Conservation (phyloP, 2,113 vertebrate species). For the Ctenomys sociabilis region DNA sequence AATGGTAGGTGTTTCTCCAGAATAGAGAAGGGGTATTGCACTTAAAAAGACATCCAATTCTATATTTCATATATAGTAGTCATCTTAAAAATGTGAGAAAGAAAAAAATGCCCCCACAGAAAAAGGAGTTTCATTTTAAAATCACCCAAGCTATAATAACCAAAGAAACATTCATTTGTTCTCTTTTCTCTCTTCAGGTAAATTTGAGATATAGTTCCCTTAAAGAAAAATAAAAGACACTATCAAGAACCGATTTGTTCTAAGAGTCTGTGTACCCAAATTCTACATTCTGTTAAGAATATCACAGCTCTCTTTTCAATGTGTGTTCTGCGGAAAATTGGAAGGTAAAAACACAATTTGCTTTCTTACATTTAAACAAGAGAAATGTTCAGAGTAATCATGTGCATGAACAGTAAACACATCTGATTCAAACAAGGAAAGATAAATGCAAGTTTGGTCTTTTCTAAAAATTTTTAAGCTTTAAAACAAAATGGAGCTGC, state of each 20-base stretch:
- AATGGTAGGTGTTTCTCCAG: slow-evolving; percentile 86
- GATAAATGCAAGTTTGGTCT: background rate
- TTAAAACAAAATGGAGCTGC: slow-evolving; percentile 1
- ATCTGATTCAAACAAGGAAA: slow-evolving; percentile 16
- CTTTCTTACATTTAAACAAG: slow-evolving; percentile 53
- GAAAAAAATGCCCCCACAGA: slow-evolving; percentile 67
- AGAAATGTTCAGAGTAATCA: slow-evolving; percentile 39
- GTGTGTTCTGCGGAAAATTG: slow-evolving; percentile 20
- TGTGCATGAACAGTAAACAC: slow-evolving; percentile 6
- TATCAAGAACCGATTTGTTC: slow-evolving; percentile 8
- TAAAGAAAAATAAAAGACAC: slow-evolving; percentile 74
- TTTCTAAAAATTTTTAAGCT: slow-evolving; percentile 14
- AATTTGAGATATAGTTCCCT: slow-evolving; percentile 60
- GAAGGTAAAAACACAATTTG: slow-evolving; percentile 20
- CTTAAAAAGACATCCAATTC: slow-evolving; percentile 82
- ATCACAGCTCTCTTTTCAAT: background rate
- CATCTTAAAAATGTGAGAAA: slow-evolving; percentile 79
- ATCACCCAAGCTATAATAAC: slow-evolving; percentile 72
- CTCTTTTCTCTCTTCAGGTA: background rate
- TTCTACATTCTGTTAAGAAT: background rate
- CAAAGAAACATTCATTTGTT: slow-evolving; percentile 62
- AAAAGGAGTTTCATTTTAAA: slow-evolving; percentile 71
- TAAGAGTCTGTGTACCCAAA: slow-evolving; percentile 1
- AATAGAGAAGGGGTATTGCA: slow-evolving; percentile 81
- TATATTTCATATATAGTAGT: slow-evolving; percentile 75